A percentile compares a stretch with the other conserved stretches of the same genome.
phyloP scores from a whole-genome alignment of 2,888 invertebrate species.

The Scaptomyza tumidula region DNA sequence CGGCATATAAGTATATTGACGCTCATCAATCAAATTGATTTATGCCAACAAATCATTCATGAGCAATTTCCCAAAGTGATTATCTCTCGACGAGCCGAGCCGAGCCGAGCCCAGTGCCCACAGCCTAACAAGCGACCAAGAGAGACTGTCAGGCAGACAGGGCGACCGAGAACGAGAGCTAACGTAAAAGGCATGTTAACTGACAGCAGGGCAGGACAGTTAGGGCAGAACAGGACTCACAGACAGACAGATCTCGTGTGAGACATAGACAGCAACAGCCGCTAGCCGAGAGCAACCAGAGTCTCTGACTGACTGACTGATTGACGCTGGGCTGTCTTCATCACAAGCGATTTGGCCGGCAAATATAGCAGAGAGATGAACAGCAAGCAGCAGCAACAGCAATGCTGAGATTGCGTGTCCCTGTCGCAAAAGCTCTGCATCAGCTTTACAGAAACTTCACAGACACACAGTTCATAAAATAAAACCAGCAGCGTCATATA shows the following conservation, averaged over 20 bases:
- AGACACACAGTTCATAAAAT: slow-evolving; percentile 73
- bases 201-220: slow-evolving; percentile 68
- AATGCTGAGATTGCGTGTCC: slow-evolving; percentile 67
- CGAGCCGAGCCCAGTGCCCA: slow-evolving; percentile 22
- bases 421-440: slow-evolving; percentile 46
- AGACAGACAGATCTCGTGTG: slow-evolving; percentile 31
- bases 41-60: slow-evolving; percentile 81
- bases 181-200: slow-evolving; percentile 75
- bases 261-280: slow-evolving; percentile 41
- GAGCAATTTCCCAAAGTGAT: slow-evolving; percentile 82
- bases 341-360: slow-evolving; percentile 78
- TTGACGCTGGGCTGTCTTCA: slow-evolving; percentile 79
- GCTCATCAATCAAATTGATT: slow-evolving; percentile 81
- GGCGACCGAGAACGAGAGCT: slow-evolving; percentile 32
- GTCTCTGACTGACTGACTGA: slow-evolving; percentile 72
- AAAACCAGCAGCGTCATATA: slow-evolving; percentile 55
- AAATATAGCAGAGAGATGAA: slow-evolving; percentile 49
- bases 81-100: slow-evolving; percentile 74
- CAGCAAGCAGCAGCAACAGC: slow-evolving; percentile 2
- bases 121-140: neutral
- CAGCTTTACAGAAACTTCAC: slow-evolving; percentile 60
- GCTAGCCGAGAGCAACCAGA: slow-evolving; percentile 19
- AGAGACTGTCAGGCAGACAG: neutral
- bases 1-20: slow-evolving; percentile 78
- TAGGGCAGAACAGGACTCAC: slow-evolving; percentile 37